A percentile compares a stretch with the other conserved stretches of the same genome.
Conservation (phyloP, 2,888 invertebrate species). For the Druceiella hillmani region DNA sequence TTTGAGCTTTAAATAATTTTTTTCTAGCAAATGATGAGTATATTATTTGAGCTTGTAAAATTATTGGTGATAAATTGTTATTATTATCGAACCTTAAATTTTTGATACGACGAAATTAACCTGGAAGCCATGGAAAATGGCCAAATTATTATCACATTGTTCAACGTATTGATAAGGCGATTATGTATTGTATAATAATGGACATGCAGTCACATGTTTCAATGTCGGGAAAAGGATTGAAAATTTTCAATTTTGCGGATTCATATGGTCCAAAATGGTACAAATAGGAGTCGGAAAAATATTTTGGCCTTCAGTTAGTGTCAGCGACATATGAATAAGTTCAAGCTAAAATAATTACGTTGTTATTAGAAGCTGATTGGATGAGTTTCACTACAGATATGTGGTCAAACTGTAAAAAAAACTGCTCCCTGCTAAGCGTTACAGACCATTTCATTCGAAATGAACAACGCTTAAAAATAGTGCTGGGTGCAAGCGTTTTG, state of each 20-base stretch:
- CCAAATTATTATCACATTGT: conserved; percentile 12
- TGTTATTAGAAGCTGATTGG: conserved; percentile 8
- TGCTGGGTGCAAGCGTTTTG: conserved; percentile 11
- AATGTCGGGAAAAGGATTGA: conserved; percentile 14
- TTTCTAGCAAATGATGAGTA: too few relatives aligned
- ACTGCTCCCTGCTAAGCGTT: conserved; percentile 15
- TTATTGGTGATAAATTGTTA: too few relatives aligned
- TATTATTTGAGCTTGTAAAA: too few relatives aligned
- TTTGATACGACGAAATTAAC: too few relatives aligned
- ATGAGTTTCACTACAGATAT: conserved; percentile 16
- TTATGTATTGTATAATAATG: conserved; percentile 13
- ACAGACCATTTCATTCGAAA: conserved; percentile 14
- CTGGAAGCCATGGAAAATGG: too few relatives aligned
- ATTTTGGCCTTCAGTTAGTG: conserved; percentile 11
- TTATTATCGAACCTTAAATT: too few relatives aligned
- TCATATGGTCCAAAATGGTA: conserved; percentile 13
- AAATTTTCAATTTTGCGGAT: conserved; percentile 13
- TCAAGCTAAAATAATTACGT: conserved; percentile 10
- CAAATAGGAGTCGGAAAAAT: conserved; percentile 14
- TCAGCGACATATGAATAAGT: conserved; percentile 12
- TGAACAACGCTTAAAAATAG: conserved; percentile 4
- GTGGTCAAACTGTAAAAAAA: conserved; percentile 16
- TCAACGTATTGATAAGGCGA: conserved; percentile 13
- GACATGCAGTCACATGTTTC: conserved; percentile 14
- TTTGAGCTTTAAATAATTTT: too few relatives aligned